Conservation (phyloP, 2,888 invertebrate species). For the Leptura quadrifasciata region DNA sequence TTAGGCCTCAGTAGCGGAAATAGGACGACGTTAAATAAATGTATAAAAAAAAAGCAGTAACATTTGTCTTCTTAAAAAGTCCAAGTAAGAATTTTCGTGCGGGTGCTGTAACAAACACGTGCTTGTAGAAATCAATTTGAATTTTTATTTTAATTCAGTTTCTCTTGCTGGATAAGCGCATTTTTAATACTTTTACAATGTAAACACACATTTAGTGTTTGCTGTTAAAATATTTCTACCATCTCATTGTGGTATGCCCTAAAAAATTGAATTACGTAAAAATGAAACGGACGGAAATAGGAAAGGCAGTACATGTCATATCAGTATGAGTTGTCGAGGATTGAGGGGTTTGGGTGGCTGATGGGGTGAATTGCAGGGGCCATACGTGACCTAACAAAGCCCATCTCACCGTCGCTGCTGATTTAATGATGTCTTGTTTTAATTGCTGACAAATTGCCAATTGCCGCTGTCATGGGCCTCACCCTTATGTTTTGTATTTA, state of each 20-base stretch:
- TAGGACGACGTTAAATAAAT: no score
- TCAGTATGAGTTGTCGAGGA: constrained; percentile 51
- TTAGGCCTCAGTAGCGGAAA: no score
- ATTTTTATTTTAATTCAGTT: not conserved
- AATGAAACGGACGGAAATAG: constrained; percentile 41
- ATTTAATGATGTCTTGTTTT: constrained; percentile 75
- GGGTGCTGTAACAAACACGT: not conserved
- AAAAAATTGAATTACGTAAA: constrained; percentile 1
- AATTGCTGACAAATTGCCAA: constrained; percentile 75
- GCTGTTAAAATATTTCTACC: not conserved
- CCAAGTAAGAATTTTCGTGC: not conserved
- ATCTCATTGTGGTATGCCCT: not conserved
- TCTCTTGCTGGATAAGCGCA: no score
- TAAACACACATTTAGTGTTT: not conserved
- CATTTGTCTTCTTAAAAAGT: not conserved
- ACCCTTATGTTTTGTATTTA: constrained; percentile 42
- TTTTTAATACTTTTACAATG: not conserved
- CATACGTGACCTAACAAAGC: constrained; percentile 74
- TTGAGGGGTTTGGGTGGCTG: constrained; percentile 43
- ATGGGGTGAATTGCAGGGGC: constrained; percentile 59
- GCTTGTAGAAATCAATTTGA: not conserved
- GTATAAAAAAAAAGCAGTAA: not conserved
- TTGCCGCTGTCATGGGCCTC: constrained; percentile 64
- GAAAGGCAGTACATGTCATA: constrained; percentile 55
- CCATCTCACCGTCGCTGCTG: constrained; percentile 71